Conservation (phyloP, 2,797 vertebrate genomes). For the Xerus rutilus region DNA sequence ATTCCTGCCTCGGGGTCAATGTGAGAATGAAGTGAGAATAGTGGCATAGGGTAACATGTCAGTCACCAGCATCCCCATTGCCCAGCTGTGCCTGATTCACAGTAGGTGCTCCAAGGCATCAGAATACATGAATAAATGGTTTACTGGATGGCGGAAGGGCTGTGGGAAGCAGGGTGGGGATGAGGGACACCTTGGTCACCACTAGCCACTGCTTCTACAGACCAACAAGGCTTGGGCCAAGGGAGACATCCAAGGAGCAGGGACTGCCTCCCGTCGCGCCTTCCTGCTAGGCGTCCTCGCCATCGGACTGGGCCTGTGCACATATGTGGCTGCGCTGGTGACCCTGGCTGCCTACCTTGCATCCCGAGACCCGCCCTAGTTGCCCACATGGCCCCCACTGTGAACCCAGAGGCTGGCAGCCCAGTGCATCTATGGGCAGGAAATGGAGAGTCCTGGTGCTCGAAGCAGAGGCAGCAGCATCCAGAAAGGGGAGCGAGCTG, state of each 20-base stretch:
- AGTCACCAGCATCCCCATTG: neutral
- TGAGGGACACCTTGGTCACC: slow-evolving; percentile 5
- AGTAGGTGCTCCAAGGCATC: neutral
- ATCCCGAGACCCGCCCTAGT: slow-evolving; percentile 91
- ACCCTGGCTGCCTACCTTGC: slow-evolving; percentile 94
- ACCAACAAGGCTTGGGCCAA: slow-evolving; percentile 94
- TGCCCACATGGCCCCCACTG: neutral
- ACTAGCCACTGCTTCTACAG: slow-evolving; percentile 85
- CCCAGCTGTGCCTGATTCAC: neutral
- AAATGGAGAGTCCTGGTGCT: neutral
- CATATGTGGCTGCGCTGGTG: slow-evolving; percentile 92
- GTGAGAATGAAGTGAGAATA: neutral
- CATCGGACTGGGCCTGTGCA: slow-evolving; percentile 93
- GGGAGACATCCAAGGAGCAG: slow-evolving; percentile 93
- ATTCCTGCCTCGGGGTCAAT: neutral
- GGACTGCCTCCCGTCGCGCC: slow-evolving; percentile 91
- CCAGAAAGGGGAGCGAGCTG: neutral
- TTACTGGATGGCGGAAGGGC: slow-evolving; percentile 79
- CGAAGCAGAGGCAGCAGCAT: neutral
- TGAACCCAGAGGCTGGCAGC: neutral
- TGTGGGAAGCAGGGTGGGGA: neutral
- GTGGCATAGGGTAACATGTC: neutral
- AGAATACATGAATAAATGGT: neutral
- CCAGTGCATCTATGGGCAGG: neutral
- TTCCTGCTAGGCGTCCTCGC: slow-evolving; percentile 94